Evolutionary conservation across 2,113 vertebrate genomes (phyloP), one percentile per base, ranked within the genome.

Genomic region (Lagopus leucura): DNA sequence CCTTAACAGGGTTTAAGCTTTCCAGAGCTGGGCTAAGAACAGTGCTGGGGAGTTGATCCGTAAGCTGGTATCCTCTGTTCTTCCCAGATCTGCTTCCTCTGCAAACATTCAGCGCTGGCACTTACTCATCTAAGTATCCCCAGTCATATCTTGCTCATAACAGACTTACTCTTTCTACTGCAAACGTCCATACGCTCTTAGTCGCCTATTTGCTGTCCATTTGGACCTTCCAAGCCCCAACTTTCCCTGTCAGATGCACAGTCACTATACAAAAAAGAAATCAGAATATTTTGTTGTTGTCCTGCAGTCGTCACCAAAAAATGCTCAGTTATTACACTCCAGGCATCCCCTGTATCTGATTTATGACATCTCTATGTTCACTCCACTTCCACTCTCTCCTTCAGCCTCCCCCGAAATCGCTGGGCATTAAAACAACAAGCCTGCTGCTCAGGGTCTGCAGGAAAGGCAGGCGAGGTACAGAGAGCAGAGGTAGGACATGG

Each of bases 21-120:
- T 34, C 70, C 65, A 50, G 25, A 86, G 64, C 25, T 43, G 61
- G 57, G 63, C 72, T 82, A 85, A 75, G 74, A 89, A 32, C 40
- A 92, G 50, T 65, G 81, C 18, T 30, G 77, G 65, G 43, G 92
- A 88, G 65, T 32, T 72, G 43, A 52, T 60, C 17, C 63, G 21
- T 42, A 66, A 67, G 55, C 30, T 90, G 90, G 86, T 92, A 86
- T 71, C 73, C 73, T 88, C 73, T 77, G 50, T 57, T 83, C 80
- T 52, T 77, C 88, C n/a, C 79, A 58, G 66, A 60, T 88, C 34
- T 76, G 76, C 76, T 94, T 94, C 69, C 86, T 92, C 73, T 72
- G 83, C 76, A 75, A 64, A 78, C 80, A 92, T 60, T 86, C 63
- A 69, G 82, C 4, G 2, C 82, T 75, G 93, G 73, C 61, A 83